These are phyloP conservation scores for Fragariocoptes setiger DNA, from an alignment of 1,140 invertebrate genomes.

Conservation along the genomic window DNA sequence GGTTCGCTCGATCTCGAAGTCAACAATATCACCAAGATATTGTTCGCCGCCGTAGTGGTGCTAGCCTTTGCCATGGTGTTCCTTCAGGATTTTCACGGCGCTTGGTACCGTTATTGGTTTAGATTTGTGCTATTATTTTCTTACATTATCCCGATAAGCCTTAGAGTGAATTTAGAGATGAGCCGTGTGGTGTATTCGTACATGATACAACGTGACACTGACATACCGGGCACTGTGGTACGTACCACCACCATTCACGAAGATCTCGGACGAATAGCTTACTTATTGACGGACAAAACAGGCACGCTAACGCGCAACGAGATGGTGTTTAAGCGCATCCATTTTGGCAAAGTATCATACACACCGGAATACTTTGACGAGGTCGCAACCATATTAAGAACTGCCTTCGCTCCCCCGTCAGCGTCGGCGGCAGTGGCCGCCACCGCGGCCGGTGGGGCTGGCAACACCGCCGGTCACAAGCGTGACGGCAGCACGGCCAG, in stretches of 20 bases:
- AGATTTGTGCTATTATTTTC: slow-evolving; percentile 87
- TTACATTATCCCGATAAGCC: slow-evolving; percentile 92
- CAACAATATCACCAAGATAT: slow-evolving; percentile 71
- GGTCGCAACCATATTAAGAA: slow-evolving; percentile 14
- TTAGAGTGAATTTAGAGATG: slow-evolving; percentile 92
- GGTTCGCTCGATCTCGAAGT: slow-evolving; percentile 79
- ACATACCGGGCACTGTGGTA: slow-evolving; percentile 76
- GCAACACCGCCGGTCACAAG: slow-evolving; percentile 7
- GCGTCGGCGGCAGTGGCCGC: slow-evolving; percentile 10
- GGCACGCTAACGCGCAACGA: slow-evolving; percentile 95
- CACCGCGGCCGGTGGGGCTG: slow-evolving; percentile 4
- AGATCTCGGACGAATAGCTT: slow-evolving; percentile 80
- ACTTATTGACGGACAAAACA: slow-evolving; percentile 85
- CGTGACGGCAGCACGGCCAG: slow-evolving; percentile 9
- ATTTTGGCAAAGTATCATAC: slow-evolving; percentile 59
- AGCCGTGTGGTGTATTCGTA: slow-evolving; percentile 90
- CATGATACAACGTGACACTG: slow-evolving; percentile 70
- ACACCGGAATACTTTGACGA: slow-evolving; percentile 58
- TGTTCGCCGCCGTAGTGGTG: slow-evolving; percentile 67
- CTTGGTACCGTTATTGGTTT: slow-evolving; percentile 88
- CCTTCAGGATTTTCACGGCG: slow-evolving; percentile 65
- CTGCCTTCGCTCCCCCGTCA: slow-evolving; percentile 11
- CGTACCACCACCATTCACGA: slow-evolving; percentile 94
- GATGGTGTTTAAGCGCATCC: slow-evolving; percentile 85
- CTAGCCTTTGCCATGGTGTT: slow-evolving; percentile 76